phyloP scores from a whole-genome alignment of 2,113 vertebrate genomes.

The Mystacornis crossleyi region DNA sequence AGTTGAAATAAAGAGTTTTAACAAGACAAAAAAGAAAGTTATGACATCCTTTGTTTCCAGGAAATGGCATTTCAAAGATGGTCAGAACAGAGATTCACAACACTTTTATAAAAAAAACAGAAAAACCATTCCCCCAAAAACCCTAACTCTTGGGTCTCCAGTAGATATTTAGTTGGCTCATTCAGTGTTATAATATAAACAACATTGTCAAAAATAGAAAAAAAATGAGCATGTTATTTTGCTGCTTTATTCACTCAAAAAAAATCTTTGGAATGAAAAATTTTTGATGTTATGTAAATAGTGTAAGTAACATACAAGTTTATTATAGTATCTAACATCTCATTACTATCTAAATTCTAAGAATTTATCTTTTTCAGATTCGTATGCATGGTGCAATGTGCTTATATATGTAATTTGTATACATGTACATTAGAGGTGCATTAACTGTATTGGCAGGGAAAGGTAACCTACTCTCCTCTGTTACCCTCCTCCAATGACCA shows the following conservation, averaged over 20 bases:
- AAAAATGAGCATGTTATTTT: rapidly evolving
- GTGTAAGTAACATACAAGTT: neutral
- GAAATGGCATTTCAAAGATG: neutral
- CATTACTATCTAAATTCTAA: neutral
- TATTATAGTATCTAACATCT: neutral
- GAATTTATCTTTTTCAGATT: neutral
- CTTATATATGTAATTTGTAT: neutral
- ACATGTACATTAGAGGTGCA: neutral
- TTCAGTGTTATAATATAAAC: neutral
- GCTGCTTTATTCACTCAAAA: neutral
- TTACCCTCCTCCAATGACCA: rapidly evolving
- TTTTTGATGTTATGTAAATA: neutral
- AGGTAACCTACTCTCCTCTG: neutral
- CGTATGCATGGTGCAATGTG: neutral
- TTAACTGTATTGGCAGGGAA: neutral
- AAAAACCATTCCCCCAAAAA: neutral
- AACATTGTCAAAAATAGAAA: neutral
- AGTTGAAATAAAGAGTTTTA: neutral
- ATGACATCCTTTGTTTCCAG: neutral
- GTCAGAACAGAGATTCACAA: neutral
- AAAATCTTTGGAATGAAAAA: neutral
- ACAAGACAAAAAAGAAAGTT: neutral
- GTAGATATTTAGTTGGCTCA: neutral
- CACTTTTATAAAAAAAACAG: neutral
- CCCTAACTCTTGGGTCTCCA: neutral